Evolutionary conservation across 2,113 vertebrate genomes (phyloP).

Genomic region (Lucifuga dentata): DNA sequence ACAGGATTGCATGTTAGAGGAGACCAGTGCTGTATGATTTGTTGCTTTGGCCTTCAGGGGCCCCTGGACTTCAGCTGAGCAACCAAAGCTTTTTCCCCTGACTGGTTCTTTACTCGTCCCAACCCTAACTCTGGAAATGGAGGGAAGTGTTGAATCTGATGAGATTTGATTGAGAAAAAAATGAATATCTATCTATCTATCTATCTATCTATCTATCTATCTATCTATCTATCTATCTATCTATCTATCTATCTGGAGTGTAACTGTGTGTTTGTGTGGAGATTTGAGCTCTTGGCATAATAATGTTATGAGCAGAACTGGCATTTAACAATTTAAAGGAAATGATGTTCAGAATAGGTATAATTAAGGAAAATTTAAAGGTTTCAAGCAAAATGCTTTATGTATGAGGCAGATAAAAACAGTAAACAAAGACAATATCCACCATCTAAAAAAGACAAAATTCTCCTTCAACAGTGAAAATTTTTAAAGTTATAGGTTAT

Average conservation of each 20-base stretch:
- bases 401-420: neutral
- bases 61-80: conserved; percentile 43
- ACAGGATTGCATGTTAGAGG: conserved; percentile 69
- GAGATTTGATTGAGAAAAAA: too few species aligned
- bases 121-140: conserved; percentile 10
- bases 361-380: too few species aligned
- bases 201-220: conserved; percentile 33
- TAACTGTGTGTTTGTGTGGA: too few species aligned
- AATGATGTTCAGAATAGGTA: too few species aligned
- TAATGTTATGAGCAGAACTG: too few species aligned
- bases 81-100: conserved; percentile 28
- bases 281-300: too few species aligned
- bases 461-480: too few species aligned
- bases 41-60: conserved; percentile 57
- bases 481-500: neutral
- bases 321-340: too few species aligned
- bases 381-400: too few species aligned
- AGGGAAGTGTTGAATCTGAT: conserved; percentile 19
- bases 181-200: conserved; percentile 12
- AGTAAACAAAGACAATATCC: neutral
- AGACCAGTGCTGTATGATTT: conserved; percentile 53
- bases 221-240: conserved; percentile 43
- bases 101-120: conserved; percentile 38
- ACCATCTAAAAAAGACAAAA: neutral
- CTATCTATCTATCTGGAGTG: conserved; percentile 35